phyloP scores from a whole-genome alignment of 2,113 vertebrate genomes.

The Dermatemys mawii region DNA sequence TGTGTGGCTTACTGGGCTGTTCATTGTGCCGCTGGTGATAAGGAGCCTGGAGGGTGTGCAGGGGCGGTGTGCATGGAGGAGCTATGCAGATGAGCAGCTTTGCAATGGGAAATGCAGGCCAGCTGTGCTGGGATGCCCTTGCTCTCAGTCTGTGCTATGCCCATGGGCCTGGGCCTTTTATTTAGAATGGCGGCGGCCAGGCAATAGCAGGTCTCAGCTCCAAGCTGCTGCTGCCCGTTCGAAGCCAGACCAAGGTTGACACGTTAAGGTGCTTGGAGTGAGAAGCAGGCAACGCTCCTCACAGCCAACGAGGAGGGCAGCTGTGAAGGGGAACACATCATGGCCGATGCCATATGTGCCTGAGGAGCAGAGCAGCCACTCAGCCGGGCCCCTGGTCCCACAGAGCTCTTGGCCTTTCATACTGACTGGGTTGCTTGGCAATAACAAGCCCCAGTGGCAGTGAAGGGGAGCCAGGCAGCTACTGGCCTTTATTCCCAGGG shows the following conservation, averaged over 20 bases:
- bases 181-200: not conserved
- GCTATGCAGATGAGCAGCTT: not conserved
- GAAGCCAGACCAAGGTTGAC: not conserved
- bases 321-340: not conserved
- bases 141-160: too few species aligned
- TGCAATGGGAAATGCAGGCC: not conserved
- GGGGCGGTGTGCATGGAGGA: not conserved
- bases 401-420: not conserved
- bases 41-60: not conserved
- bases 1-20: not conserved
- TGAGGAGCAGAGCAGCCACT: not conserved
- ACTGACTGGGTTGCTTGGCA: not conserved
- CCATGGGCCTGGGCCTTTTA: not conserved
- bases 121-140: not conserved
- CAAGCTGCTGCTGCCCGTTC: not conserved
- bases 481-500: accelerated
- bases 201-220: not conserved
- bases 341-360: not conserved
- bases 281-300: not conserved
- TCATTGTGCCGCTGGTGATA: not conserved
- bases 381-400: not conserved
- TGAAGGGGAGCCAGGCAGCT: not conserved
- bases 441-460: not conserved
- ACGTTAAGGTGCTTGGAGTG: not conserved
- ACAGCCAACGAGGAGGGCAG: not conserved